Percentiles rank a stretch among this genome's conserved stretches.
phyloP scores from a whole-genome alignment of 2,888 invertebrate genomes.

The Melinopterus prodromus region DNA sequence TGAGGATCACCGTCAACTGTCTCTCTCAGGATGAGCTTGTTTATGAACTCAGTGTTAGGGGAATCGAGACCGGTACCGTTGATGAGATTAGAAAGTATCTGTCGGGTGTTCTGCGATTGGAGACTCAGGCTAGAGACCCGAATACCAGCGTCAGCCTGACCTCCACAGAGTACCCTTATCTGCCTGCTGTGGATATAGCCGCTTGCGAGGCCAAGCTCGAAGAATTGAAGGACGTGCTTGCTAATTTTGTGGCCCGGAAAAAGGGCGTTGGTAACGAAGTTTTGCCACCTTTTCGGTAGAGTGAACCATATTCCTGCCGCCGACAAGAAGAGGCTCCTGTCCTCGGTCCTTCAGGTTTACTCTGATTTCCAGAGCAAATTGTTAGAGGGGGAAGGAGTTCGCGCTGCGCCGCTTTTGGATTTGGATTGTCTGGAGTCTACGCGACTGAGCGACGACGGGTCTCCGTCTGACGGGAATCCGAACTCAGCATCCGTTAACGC shows the following conservation, averaged over 20 bases:
- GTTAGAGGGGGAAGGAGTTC: background rate
- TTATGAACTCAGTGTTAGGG: background rate
- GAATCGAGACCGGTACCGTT: background rate
- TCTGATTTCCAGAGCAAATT: too few relatives aligned
- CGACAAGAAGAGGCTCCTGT: background rate
- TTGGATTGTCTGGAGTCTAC: slow-evolving; percentile 8
- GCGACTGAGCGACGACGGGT: too few relatives aligned
- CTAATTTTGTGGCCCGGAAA: background rate
- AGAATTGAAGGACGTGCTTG: background rate
- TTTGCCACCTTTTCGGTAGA: background rate
- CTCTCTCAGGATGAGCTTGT: background rate
- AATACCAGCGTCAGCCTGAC: background rate
- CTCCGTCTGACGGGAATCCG: background rate
- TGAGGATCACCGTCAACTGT: background rate
- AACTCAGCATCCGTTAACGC: background rate
- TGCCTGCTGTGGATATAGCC: background rate
- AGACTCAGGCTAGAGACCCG: background rate
- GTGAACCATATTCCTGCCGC: background rate
- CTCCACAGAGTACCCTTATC: background rate
- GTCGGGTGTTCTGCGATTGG: background rate
- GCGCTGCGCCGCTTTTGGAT: background rate
- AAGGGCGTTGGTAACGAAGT: background rate
- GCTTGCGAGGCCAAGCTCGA: background rate
- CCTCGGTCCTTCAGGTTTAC: too few relatives aligned
- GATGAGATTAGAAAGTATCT: background rate